These are phyloP conservation scores for Natator depressus DNA, from an alignment of 2,113 vertebrate genomes.

Conservation along the genomic window DNA sequence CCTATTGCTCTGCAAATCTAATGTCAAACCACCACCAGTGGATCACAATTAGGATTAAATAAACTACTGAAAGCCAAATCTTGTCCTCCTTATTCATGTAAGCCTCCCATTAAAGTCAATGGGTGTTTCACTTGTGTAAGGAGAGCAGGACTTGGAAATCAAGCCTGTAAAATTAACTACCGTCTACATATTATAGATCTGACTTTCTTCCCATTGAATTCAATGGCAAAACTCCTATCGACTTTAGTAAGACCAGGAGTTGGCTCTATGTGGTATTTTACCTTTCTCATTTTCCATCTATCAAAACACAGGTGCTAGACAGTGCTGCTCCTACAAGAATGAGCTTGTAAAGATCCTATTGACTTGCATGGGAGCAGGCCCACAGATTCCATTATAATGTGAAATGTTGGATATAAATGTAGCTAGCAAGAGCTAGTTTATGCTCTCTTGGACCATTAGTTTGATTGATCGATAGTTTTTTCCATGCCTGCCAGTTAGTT, in stretches of 20 bases:
- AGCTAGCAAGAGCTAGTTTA: background rate
- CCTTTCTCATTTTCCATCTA: background rate
- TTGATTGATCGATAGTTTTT: background rate
- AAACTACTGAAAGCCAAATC: background rate
- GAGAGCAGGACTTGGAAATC: too few relatives aligned
- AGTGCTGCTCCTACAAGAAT: background rate
- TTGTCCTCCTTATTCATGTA: background rate
- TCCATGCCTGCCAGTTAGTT: background rate
- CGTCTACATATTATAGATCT: background rate
- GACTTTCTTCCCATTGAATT: background rate
- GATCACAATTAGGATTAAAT: background rate
- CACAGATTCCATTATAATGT: background rate
- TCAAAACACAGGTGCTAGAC: background rate
- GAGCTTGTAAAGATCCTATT: background rate
- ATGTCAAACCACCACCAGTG: background rate
- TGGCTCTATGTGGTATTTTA: background rate
- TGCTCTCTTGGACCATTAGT: background rate
- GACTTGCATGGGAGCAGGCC: fast-evolving
- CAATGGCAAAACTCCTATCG: background rate
- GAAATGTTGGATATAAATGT: background rate
- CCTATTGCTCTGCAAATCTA: background rate
- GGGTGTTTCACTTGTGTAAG: background rate
- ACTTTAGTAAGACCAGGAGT: too few relatives aligned
- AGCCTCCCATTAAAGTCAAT: background rate
- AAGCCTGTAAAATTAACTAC: background rate